Evolutionary conservation across 1,140 invertebrate species (phyloP), one percentile per base, ranked within the genome.

Genomic region (Trichonephila clavipes): DNA sequence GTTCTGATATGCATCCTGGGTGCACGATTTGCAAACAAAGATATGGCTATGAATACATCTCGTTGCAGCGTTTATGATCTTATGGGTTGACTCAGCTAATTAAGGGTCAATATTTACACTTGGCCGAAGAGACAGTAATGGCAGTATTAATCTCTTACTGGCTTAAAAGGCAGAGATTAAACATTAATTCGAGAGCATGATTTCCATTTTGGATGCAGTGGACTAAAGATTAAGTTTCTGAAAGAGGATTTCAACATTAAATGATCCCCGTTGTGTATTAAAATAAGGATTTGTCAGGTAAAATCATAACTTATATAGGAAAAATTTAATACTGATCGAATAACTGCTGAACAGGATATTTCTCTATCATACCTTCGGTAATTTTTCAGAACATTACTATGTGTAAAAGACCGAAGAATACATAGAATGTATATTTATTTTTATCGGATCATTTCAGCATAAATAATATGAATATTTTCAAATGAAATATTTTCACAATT

Each of bases 101-200:
- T 93, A 93, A 93, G 92, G 24, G 92, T 93, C 92, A 93, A 93
- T 93, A 93, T 93, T 93, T 88, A 93, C 87, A 62, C 85, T 92
- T 51, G 28, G 62, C 21, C 69, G 8, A 18, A n/a, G 61, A 72
- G 83, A 93, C 85, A 88, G 66, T 88, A 87, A 93, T 77, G 62
- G 82, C 19, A 1, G 24, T 19, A 61, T 88, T 92, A 61, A 92
- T 92, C 90, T 83, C 62, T 92, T 34, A 92, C 24, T 14, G 44
- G 58, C 34, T 93, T 87, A 64, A 82, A 87, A 59, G 51, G 77
- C 19, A 89, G 64, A 89, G 28, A 77, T 89, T 14, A 12, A 28
- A 58, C 34, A 89, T 89, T 89, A 89, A 89, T 89, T 89, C 88
- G 40, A 14, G 5, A 40, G 88, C 88, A 89, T 89, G 88, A 77